Percentiles rank a stretch among this genome's conserved stretches.
Conservation (phyloP, 2,888 invertebrate genomes). For the Drosophila falleni region DNA sequence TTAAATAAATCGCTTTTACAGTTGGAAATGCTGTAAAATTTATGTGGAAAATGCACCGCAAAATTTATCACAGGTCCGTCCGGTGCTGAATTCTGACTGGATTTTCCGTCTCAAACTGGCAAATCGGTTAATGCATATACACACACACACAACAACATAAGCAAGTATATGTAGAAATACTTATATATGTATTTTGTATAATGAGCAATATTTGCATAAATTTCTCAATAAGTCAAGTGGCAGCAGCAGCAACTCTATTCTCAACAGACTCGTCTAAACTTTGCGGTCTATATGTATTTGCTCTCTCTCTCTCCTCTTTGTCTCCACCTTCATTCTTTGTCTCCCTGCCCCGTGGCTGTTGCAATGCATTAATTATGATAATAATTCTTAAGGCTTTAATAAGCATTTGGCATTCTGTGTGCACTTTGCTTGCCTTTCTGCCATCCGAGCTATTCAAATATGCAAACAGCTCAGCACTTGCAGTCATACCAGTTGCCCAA, state of each 20-base stretch:
- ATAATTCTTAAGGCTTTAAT: slow-evolving; percentile 74
- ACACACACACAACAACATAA: neutral
- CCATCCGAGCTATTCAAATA: slow-evolving; percentile 60
- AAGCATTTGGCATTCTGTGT: slow-evolving; percentile 60
- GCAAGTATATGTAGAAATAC: neutral
- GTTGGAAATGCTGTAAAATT: slow-evolving; percentile 56
- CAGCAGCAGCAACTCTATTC: slow-evolving; percentile 20
- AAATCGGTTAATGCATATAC: slow-evolving; percentile 35
- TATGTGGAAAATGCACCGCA: slow-evolving; percentile 70
- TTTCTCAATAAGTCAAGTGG: slow-evolving; percentile 54
- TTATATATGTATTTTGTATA: slow-evolving; percentile 38
- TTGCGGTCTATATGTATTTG: slow-evolving; percentile 36
- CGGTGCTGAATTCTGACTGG: slow-evolving; percentile 37
- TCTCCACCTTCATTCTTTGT: too few species aligned
- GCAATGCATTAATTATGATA: slow-evolving; percentile 77
- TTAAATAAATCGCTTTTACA: slow-evolving; percentile 64
- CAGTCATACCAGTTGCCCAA: slow-evolving; percentile 19
- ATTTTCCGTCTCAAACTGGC: slow-evolving; percentile 11
- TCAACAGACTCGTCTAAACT: slow-evolving; percentile 27
- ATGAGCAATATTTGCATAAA: slow-evolving; percentile 66
- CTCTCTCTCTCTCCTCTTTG: neutral
- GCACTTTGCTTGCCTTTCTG: slow-evolving; percentile 47
- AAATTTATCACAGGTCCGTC: slow-evolving; percentile 72
- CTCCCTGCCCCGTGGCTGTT: slow-evolving; percentile 12
- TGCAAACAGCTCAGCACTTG: slow-evolving; percentile 61